A percentile compares a stretch with the other conserved stretches of the same genome.
phyloP scores from a whole-genome alignment of 2,888 invertebrate genomes.

The Apotomis turbidana region DNA sequence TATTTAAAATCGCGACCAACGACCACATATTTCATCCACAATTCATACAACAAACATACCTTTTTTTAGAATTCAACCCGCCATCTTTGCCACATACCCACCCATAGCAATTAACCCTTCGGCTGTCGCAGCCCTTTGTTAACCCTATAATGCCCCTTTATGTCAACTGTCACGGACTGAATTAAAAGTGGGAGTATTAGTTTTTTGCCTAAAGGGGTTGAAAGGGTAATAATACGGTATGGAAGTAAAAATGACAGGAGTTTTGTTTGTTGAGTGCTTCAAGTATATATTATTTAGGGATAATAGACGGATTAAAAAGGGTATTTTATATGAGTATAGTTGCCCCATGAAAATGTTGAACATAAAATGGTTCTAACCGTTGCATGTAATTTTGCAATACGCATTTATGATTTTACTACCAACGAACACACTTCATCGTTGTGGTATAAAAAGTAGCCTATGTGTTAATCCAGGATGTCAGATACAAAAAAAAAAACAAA shows the following conservation, averaged over 20 bases:
- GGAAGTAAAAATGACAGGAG: constrained; percentile 62
- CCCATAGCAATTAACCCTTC: constrained; percentile 80
- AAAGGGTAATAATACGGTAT: constrained; percentile 72
- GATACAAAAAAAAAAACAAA: too few relatives aligned
- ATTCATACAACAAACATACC: constrained; percentile 11
- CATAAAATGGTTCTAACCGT: too few relatives aligned
- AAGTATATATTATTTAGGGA: constrained; percentile 29
- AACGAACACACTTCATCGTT: too few relatives aligned
- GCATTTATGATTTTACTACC: too few relatives aligned
- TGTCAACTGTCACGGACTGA: constrained; percentile 80
- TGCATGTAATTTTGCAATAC: too few relatives aligned
- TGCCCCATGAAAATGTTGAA: too few relatives aligned
- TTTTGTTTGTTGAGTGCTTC: constrained; percentile 31
- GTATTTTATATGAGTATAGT: neutral
- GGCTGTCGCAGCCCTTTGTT: constrained; percentile 75
- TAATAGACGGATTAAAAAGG: constrained; percentile 17
- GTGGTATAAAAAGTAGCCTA: too few relatives aligned
- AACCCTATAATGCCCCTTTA: constrained; percentile 77
- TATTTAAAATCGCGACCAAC: neutral
- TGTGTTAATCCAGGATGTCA: too few relatives aligned
- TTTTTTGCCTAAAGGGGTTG: constrained; percentile 67
- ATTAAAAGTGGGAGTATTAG: constrained; percentile 79
- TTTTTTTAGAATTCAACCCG: constrained; percentile 46
- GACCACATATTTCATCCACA: constrained; percentile 18
- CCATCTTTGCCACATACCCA: constrained; percentile 61